Evolutionary conservation across 2,888 invertebrate species (phyloP), one percentile per base, ranked within the genome.

Genomic region (Ormyrus pomaceus): DNA sequence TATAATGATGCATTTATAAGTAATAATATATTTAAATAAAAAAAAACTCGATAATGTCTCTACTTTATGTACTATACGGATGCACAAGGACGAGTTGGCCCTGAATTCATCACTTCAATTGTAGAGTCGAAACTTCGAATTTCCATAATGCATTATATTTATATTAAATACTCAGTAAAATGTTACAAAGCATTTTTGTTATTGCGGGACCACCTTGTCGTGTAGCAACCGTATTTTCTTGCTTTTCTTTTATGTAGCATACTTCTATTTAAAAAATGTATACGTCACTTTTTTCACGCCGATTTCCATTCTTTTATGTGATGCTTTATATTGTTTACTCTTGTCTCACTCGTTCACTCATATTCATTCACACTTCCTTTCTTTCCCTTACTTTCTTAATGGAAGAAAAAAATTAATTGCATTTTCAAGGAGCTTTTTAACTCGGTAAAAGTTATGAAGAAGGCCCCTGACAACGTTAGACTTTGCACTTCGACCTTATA

Each of bases 71-170:
- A 81, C 73, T 79, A 85, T 86, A 87, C 87, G 85, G 82, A 82
- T 85, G 83, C 84, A 83, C 82, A 82, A 84, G 81, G 84, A 87
- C 86, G 83, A 88, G 85, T 82, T 86, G 87, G 86, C 80, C 86
- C 84, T 78, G 34, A 53, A 65, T 51, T n/a, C 7, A 6, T 61
- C 11, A 10, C 11, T n/a, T 65, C 11, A n/a, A 51, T 64, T 58
- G 11, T 34, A 79, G 48, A 5, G 13, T 59, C 50, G 3, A 64
- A 74, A 77, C 78, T 74, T 77, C 45, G 45, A 73, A 73, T 53
- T 59, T 70, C 6, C 46, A 62, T 10, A 75, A 45, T 58, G 65
- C 71, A 61, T 70, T 79, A 53, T 53, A 65, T 71, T 74, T 51
- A 50, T 65, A 58, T 61, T 34, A 13, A 34, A 51, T 19, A 76